These are phyloP conservation scores for Apodemus speciosus DNA, from an alignment of 2,113 vertebrate species.

Conservation along the genomic window DNA sequence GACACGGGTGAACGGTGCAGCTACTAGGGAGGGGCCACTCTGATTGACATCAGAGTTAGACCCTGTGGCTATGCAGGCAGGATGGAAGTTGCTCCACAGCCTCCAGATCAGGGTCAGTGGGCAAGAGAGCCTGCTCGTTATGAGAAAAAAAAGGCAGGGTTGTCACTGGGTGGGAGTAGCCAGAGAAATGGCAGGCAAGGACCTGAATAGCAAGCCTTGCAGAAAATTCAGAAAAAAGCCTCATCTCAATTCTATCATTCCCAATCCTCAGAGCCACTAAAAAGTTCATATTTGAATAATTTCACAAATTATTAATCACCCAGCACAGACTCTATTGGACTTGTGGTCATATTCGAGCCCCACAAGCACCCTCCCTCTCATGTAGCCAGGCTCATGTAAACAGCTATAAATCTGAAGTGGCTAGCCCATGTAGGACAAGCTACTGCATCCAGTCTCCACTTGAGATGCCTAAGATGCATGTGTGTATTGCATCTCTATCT, in stretches of 20 bases:
- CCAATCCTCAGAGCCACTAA: not conserved
- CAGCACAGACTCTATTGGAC: not conserved
- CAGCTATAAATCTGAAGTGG: not conserved
- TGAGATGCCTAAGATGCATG: not conserved
- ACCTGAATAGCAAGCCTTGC: not conserved
- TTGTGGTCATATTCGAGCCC: not conserved
- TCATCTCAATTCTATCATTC: not conserved
- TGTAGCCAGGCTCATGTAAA: not conserved
- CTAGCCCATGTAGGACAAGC: not conserved
- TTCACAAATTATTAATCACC: not conserved
- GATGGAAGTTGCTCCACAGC: not conserved
- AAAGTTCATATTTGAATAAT: not conserved
- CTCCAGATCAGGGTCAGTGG: not conserved
- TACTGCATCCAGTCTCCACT: accelerated
- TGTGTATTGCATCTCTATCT: accelerated
- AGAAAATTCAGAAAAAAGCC: not conserved
- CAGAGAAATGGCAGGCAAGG: not conserved
- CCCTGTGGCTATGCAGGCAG: not conserved
- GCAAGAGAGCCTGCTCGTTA: not conserved
- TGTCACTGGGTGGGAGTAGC: too few relatives aligned
- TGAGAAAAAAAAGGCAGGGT: not conserved
- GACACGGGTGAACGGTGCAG: not conserved
- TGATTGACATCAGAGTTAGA: not conserved
- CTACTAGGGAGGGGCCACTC: not conserved
- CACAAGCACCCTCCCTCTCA: not conserved